Base-by-base conservation (phyloP, 2,113 vertebrate species). In the Calonectris borealis region DNA sequence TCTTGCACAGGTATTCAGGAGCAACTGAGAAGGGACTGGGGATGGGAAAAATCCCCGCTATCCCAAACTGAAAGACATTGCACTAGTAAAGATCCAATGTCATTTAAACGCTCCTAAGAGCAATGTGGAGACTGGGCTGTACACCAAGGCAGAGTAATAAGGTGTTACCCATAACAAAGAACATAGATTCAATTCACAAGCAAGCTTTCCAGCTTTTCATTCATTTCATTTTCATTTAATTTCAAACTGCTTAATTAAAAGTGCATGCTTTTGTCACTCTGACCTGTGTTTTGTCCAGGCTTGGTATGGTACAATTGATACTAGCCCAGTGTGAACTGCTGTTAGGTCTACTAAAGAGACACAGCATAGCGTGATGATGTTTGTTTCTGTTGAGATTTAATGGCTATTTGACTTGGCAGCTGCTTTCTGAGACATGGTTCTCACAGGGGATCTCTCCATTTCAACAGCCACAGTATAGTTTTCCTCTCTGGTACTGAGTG, bases 381-480 rank as follows among this genome's bases (percentile, higher is more conserved):
- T 94, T 97, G 94, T 69, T 97, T 94, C 95, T 97, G 95, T 86
- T 95, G 94, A 93, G 90, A 94, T 97, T 95, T 97, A 97, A 97
- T 95, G 93, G 58, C 81, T 96, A 87, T 97, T 93, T 91, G 81
- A 91, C 95, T 93, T 97, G 95, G 96, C 94, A 97, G 84, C 65
- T 94, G 91, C 83, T 93, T 90, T 94, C 91, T 83, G 77, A 95
- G 83, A 91, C 95, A 76, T 77, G 40, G 44, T 83, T 97, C 86
- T 97, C 96, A 87, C 93, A 91, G 95, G 97, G 91, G 77, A 94
- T 93, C 81, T 91, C 89, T 97, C 83, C 31, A 87, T 95, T 97
- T 93, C 96, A 87, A 70, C 93, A 95, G 54, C 73, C 36, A 58
- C 36, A 49, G 72, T 85, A 76, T 83, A 89, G 62, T 62, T 73